Conservation (phyloP, 2,888 invertebrate genomes). For the Campoplex capitator region DNA sequence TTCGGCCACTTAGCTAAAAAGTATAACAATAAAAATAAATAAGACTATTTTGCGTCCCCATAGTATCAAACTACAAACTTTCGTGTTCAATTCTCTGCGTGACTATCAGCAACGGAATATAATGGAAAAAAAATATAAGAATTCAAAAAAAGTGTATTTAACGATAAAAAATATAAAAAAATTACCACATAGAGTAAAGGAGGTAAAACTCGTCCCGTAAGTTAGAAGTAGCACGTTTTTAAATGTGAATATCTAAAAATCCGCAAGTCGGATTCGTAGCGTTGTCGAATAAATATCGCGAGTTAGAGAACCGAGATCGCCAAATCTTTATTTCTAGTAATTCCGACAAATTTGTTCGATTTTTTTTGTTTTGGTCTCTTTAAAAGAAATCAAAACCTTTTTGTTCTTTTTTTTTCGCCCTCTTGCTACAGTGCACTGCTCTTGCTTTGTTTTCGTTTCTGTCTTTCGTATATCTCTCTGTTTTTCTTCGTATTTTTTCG, state of each 20-base stretch:
- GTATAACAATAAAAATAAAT: constrained; percentile 23
- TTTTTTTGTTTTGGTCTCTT: constrained; percentile 30
- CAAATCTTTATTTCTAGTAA: constrained; percentile 71
- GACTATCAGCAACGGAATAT: constrained; percentile 61
- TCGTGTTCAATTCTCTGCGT: constrained; percentile 58
- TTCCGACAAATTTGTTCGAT: constrained; percentile 66
- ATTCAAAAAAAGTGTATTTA: constrained; percentile 54
- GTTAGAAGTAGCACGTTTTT: constrained; percentile 26
- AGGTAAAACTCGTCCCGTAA: constrained; percentile 59
- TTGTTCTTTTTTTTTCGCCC: constrained; percentile 72
- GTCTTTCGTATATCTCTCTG: constrained; percentile 32
- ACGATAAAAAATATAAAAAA: constrained; percentile 43
- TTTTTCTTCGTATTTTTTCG: constrained; percentile 20
- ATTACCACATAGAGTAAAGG: constrained; percentile 57
- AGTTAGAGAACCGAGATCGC: constrained; percentile 74
- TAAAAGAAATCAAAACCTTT: constrained; percentile 55
- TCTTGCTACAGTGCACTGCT: constrained; percentile 83
- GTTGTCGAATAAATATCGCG: constrained; percentile 44
- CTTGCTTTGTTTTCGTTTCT: constrained; percentile 58
- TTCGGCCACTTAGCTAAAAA: constrained; percentile 58
- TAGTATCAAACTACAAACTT: constrained; percentile 59
- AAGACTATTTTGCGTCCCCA: constrained; percentile 61
- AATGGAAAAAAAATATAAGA: background rate
- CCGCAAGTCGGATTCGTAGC: background rate
- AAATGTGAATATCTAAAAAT: background rate